Evolutionary conservation across 1,140 invertebrate species (phyloP).

Genomic region (Chelonus insularis): DNA sequence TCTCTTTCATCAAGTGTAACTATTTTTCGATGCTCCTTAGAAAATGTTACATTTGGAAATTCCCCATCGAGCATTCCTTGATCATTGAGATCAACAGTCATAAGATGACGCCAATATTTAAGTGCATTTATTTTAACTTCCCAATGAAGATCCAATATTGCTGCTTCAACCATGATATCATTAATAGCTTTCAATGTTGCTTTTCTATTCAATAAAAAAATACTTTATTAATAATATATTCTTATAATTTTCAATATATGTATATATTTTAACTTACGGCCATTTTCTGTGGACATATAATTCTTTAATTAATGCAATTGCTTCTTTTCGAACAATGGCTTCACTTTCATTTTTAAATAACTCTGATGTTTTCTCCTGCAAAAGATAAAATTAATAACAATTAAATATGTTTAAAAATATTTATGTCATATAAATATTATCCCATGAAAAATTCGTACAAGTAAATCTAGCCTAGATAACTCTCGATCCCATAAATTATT

Average conservation of each 20-base stretch:
- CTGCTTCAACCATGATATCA: constrained; percentile 64
- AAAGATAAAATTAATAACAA: constrained; percentile 33
- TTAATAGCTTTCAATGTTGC: constrained; percentile 45
- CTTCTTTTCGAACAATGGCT: constrained; percentile 74
- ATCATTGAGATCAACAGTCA: constrained; percentile 66
- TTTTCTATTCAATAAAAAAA: constrained; percentile 38
- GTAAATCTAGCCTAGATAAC: constrained; percentile 64
- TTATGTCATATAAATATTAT: no score
- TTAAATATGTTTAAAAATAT: no score
- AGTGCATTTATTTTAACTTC: constrained; percentile 74
- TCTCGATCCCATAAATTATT: constrained; percentile 67
- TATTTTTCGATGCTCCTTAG: constrained; percentile 76
- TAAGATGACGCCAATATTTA: constrained; percentile 71
- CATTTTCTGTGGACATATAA: constrained; percentile 70
- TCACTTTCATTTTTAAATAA: constrained; percentile 71
- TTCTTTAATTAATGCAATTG: constrained; percentile 66
- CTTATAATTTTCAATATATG: constrained; percentile 4
- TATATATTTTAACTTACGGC: constrained; percentile 53
- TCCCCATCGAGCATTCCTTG: constrained; percentile 79
- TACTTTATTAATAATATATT: constrained; percentile 7
- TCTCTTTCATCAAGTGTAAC: constrained; percentile 70
- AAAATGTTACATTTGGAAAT: constrained; percentile 78
- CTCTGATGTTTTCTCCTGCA: constrained; percentile 66
- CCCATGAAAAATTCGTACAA: no score
- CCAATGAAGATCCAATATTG: constrained; percentile 75